Percentiles rank a stretch among this genome's conserved stretches.
phyloP scores from a whole-genome alignment of 2,797 vertebrate genomes.

The Onychomys torridus region DNA sequence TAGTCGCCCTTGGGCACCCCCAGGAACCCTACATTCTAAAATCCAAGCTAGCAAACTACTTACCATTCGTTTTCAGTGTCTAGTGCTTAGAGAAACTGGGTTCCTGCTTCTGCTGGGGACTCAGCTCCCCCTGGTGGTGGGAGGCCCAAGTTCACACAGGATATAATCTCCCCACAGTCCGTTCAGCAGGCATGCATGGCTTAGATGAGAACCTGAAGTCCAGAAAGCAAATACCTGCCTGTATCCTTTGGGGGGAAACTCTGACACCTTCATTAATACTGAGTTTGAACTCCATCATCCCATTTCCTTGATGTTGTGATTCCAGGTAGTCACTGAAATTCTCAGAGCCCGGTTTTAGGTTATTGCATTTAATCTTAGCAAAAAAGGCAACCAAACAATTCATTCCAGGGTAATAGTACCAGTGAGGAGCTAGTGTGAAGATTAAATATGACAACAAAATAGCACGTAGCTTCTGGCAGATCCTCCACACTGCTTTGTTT shows the following conservation, averaged over 20 bases:
- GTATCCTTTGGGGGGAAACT: not conserved
- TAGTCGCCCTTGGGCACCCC: not conserved
- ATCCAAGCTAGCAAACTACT: not conserved
- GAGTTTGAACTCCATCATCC: not conserved
- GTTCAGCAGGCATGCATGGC: not conserved
- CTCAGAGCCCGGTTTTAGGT: not conserved
- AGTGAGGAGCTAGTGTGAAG: not conserved
- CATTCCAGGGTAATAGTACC: not conserved
- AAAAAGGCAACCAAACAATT: not conserved
- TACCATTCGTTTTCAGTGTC: not conserved
- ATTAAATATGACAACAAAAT: not conserved
- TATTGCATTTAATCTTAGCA: not conserved
- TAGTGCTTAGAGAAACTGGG: not conserved
- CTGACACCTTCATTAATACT: not conserved
- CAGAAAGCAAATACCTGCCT: not conserved
- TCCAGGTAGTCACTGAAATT: not conserved
- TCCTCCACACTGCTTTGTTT: not conserved
- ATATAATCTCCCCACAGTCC: not conserved
- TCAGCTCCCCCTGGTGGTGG: constrained; percentile 61
- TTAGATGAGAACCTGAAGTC: not conserved
- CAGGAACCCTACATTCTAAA: not conserved
- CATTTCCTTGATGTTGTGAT: not conserved
- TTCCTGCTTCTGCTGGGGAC: constrained; percentile 38
- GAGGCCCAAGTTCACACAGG: constrained; percentile 63
- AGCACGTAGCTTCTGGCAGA: not conserved